These are phyloP conservation scores for Enhydra lutris DNA, from an alignment of 2,113 vertebrate species.

Conservation along the genomic window DNA sequence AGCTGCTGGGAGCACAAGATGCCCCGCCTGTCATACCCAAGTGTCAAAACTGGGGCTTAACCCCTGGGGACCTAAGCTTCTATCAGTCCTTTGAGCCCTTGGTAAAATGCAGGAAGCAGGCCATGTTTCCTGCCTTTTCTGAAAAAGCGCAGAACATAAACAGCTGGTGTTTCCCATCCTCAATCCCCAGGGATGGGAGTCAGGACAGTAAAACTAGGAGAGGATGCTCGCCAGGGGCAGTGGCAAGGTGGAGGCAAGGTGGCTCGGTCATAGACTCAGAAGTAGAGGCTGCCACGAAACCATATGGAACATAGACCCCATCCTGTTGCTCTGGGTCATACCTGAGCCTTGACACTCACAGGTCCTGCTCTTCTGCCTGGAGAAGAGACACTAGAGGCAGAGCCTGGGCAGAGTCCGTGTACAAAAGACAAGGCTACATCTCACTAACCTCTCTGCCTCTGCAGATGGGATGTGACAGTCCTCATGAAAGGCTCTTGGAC, in stretches of 20 bases:
- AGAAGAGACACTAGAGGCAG: background rate
- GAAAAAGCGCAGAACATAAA: background rate
- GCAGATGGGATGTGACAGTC: slow-evolving; percentile 87
- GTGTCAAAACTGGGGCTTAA: background rate
- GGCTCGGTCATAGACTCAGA: background rate
- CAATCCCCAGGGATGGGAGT: background rate
- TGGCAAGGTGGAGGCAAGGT: background rate
- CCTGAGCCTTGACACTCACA: fast-evolving
- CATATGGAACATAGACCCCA: background rate
- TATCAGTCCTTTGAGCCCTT: background rate
- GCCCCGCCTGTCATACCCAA: fast-evolving
- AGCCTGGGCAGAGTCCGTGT: fast-evolving
- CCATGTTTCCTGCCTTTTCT: background rate
- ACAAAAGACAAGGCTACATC: fast-evolving
- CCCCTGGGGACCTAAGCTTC: too few species aligned
- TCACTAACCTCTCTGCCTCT: slow-evolving; percentile 50
- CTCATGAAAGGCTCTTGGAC: slow-evolving; percentile 89
- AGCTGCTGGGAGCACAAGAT: background rate
- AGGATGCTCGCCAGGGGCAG: background rate
- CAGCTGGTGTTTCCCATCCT: background rate
- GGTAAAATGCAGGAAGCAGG: background rate
- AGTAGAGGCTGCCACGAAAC: background rate
- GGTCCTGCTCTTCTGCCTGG: background rate
- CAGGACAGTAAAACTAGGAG: background rate
- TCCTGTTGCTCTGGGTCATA: fast-evolving